phyloP scores from a whole-genome alignment of 2,888 invertebrate species.

The Imbricaverruca yamaguchii region DNA sequence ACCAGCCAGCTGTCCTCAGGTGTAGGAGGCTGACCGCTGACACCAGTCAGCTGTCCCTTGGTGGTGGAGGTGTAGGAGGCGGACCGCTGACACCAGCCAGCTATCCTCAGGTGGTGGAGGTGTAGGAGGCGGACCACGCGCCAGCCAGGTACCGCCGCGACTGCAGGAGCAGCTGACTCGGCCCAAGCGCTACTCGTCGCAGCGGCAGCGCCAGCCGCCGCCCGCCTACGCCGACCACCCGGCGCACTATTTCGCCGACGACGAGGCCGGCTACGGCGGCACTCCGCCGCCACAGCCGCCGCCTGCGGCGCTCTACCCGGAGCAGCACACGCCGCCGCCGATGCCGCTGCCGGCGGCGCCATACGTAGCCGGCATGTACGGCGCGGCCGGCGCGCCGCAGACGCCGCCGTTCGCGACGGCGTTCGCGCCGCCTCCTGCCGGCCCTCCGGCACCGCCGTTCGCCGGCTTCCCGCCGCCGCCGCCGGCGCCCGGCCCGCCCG shows the following conservation, averaged over 20 bases:
- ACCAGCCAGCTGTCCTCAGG: too few species aligned
- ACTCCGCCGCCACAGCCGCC: not conserved
- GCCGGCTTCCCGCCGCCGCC: constrained; percentile 30
- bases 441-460: constrained; percentile 24
- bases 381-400: not conserved
- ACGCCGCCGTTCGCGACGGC: constrained; percentile 23
- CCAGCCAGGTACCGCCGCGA: constrained; percentile 34
- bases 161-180: constrained; percentile 41
- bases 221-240: constrained; percentile 36
- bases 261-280: not conserved
- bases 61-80: too few species aligned
- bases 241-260: constrained; percentile 26
- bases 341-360: constrained; percentile 25
- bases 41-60: too few species aligned
- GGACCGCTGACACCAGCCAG: too few species aligned
- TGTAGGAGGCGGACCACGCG: constrained; percentile 24
- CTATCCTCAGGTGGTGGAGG: too few species aligned
- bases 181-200: constrained; percentile 60
- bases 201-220: constrained; percentile 49
- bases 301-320: not conserved
- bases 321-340: constrained; percentile 13
- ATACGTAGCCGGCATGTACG: constrained; percentile 11
- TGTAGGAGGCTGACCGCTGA: constrained; percentile 8
- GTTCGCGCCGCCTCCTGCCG: constrained; percentile 26
- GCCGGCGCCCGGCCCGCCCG: constrained; percentile 23